phyloP scores from a whole-genome alignment of 2,113 vertebrate species.

The Lutjanus erythropterus region DNA sequence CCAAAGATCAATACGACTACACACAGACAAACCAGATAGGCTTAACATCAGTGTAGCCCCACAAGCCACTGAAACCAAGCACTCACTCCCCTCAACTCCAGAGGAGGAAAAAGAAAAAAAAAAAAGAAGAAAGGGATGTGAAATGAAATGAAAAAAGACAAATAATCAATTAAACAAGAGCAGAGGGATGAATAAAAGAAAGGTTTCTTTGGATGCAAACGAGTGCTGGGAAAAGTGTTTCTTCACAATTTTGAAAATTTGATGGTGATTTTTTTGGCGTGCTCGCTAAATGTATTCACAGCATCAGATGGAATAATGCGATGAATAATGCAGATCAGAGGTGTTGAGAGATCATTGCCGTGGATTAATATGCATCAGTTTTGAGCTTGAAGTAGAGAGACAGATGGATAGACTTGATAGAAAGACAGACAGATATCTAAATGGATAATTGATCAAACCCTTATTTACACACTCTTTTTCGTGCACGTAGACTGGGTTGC shows the following conservation, averaged over 20 bases:
- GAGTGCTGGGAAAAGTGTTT: slow-evolving; percentile 71
- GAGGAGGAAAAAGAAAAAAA: slow-evolving; percentile 1
- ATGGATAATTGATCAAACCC: slow-evolving; percentile 12
- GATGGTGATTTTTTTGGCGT: slow-evolving; percentile 66
- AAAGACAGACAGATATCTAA: background rate
- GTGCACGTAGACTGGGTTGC: no score
- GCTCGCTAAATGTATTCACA: slow-evolving; percentile 43
- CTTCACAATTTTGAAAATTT: slow-evolving; percentile 74
- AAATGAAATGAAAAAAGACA: slow-evolving; percentile 74
- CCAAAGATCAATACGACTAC: slow-evolving; percentile 82
- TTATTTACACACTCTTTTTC: slow-evolving; percentile 31
- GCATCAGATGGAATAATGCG: slow-evolving; percentile 73
- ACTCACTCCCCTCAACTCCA: slow-evolving; percentile 46
- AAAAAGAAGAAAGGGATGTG: slow-evolving; percentile 42
- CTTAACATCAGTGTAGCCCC: slow-evolving; percentile 79
- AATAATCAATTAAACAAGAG: slow-evolving; percentile 83
- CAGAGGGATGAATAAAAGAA: slow-evolving; percentile 74
- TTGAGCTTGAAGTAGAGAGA: slow-evolving; percentile 23
- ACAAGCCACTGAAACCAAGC: slow-evolving; percentile 70
- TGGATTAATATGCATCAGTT: slow-evolving; percentile 52
- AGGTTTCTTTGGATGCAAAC: slow-evolving; percentile 77
- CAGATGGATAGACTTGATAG: slow-evolving; percentile 2
- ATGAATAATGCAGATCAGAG: slow-evolving; percentile 71
- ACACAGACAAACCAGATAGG: slow-evolving; percentile 81
- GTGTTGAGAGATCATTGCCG: slow-evolving; percentile 55